These are phyloP conservation scores for Philopedon plagiatum DNA, from an alignment of 2,888 invertebrate species.

Conservation along the genomic window DNA sequence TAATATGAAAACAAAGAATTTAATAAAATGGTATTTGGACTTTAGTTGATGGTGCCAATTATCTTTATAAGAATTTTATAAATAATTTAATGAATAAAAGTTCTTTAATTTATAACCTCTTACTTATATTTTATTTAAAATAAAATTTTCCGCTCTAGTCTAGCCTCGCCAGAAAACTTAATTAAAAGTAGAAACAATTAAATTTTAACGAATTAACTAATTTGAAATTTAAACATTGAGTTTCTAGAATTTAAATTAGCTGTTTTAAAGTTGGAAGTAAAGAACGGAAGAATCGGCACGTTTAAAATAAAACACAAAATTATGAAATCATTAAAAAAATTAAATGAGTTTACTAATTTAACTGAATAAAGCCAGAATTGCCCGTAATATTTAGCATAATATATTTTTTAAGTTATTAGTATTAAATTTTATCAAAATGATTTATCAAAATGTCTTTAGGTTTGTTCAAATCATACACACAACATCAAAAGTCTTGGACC, in stretches of 20 bases:
- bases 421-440: too few relatives aligned
- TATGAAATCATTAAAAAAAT: neutral
- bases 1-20: too few relatives aligned
- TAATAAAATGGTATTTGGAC: too few relatives aligned
- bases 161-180: neutral
- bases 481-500: too few relatives aligned
- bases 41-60: neutral
- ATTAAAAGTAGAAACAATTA: conserved; percentile 17
- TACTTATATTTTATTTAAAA: conserved; percentile 2
- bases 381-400: too few relatives aligned
- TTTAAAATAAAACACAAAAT: neutral
- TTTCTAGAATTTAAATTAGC: conserved; percentile 12
- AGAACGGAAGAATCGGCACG: neutral
- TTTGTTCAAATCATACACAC: too few relatives aligned
- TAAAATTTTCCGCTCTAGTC: neutral
- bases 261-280: neutral
- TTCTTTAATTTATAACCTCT: neutral
- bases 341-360: neutral
- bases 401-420: too few relatives aligned
- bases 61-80: neutral
- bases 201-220: conserved; percentile 24
- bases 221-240: conserved; percentile 20
- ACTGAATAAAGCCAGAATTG: too few relatives aligned
- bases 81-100: neutral
- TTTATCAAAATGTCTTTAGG: too few relatives aligned